Base-by-base conservation (phyloP, 2,888 invertebrate genomes). In the Neria commutata region DNA sequence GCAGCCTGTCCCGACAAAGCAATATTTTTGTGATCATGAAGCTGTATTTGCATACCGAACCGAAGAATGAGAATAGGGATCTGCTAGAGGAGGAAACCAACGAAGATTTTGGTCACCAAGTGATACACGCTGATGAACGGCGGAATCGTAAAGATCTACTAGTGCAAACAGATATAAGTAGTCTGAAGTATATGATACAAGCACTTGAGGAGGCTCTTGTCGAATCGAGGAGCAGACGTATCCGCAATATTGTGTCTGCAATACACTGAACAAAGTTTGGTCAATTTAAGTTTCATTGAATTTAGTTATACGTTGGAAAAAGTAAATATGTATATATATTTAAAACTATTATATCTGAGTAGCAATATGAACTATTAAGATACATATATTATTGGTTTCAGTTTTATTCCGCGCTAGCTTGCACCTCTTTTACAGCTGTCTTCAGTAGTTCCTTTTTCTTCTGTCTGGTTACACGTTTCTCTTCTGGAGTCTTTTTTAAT, bases 401-500 rank as follows among this genome's bases (percentile, higher is more conserved):
- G 6, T 29, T 5, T 29, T 29, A 11, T 11, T 63, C 66, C 51
- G 55, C 54, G 62, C 66, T 65, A 46, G 50, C 63, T 49, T 74
- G 50, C 3, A 72, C 63, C 24, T 73, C 70, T 8, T 67, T 61
- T 1, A 75, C 73, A 23, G 72, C 74, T 5, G 71, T 70, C 29
- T 72, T 78, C 6, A 75, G 58, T 11, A 76, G 77, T 1, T 68
- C 61, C 72, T 84, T 86, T 68, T 85, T 87, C 65, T 86, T 85
- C 56, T 84, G 81, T 10, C 85, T 80, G 69, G 85, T 84, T 17
- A 84, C 81, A 68, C 89, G 90, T 69, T 84, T 87, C 72, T 92
- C 91, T 60, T 87, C 86, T 0, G 86, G 81, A 0, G 89, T 87
- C 79, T 92, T 92, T 72, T 88, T 90, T 52, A 95, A 83, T 37